Evolutionary conservation across 2,888 invertebrate species (phyloP), one percentile per base, ranked within the genome.

Genomic region (Drosophila eohydei): DNA sequence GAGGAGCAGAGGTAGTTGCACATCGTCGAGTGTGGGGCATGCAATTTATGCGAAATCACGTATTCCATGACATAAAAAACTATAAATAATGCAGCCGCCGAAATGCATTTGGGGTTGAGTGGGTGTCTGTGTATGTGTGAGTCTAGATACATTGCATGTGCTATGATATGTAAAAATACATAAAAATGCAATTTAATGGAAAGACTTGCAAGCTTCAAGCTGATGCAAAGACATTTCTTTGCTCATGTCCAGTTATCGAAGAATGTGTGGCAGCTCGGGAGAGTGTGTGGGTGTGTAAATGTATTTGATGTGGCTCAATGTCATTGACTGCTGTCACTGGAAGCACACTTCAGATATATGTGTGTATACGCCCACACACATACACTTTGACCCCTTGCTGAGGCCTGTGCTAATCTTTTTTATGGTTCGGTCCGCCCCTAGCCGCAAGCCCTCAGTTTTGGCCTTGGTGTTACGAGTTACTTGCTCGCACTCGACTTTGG

Each of bases 1-100:
- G 11, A 5, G 48, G 6, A 6, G n/a, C 12, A 21, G 21, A 36
- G 28, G 4, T 14, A 21, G 43, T 21, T 1, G 50, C 40, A 41
- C 16, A 16, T 11, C 34, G 34, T 32, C 4, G 30, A 44, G 46
- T 44, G 61, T 60, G 65, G 26, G 56, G 44, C 40, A 56, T 58
- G 67, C 79, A 79, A 69, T 81, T 83, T 86, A 83, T 86, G 86
- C 74, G 74, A 79, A 83, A 79, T 83, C 86, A 86, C 76, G 81
- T 79, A 68, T 83, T 77, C 65, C 64, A 57, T 68, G 70, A 74
- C 81, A 83, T 71, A 81, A 67, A 76, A 71, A 63, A 68, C 84
- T 71, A 86, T 83, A 83, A 83, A 83, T 80, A 83, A 83, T 83
- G 74, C 81, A 74, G 54, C 52, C 63, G 62, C 71, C 73, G 61